Evolutionary conservation across 2,888 invertebrate genomes (phyloP).

Genomic region (Eupithecia tripunctaria): DNA sequence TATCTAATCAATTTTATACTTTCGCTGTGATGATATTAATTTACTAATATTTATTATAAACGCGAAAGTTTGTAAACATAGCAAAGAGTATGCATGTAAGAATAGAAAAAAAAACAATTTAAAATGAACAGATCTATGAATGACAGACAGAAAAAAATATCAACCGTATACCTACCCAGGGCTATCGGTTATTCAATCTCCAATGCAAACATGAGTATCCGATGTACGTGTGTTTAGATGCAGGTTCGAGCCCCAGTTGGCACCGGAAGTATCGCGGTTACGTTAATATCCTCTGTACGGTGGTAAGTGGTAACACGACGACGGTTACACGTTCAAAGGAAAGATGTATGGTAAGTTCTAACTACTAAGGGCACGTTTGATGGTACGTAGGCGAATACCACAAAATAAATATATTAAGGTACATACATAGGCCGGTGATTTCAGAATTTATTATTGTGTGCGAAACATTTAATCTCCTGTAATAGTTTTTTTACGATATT

Average conservation of each 20-base stretch:
- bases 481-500: no score
- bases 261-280: constrained; percentile 59
- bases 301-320: constrained; percentile 9
- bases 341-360: not conserved
- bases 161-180: not conserved
- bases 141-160: not conserved
- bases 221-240: not conserved
- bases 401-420: not conserved
- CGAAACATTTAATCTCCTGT: no score
- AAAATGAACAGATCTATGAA: no score
- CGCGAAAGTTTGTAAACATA: no score
- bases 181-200: not conserved
- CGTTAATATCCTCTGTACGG: constrained; percentile 53
- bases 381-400: not conserved
- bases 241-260: constrained; percentile 14
- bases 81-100: no score
- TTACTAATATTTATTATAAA: no score
- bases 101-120: no score
- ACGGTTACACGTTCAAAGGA: constrained; percentile 17
- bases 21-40: no score
- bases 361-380: not conserved
- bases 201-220: not conserved
- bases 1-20: no score
- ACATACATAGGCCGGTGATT: not conserved
- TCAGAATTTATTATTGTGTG: not conserved